A percentile compares a stretch with the other conserved stretches of the same genome.
These are phyloP conservation scores for Pocillopora damicornis DNA, from an alignment of 64 coral and sea anemone genomes.

Conservation along the genomic window DNA sequence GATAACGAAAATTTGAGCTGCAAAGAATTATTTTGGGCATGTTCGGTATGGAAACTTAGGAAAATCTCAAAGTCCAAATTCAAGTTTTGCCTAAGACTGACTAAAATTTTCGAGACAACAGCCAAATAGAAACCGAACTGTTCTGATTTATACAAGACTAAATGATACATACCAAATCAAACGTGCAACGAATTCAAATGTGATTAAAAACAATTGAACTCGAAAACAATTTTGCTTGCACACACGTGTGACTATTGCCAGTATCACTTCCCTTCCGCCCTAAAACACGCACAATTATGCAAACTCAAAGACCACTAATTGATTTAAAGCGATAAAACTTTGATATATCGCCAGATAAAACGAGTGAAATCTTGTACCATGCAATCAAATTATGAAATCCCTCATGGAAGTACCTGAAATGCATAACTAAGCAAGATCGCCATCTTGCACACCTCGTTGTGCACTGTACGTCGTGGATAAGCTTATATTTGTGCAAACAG, in stretches of 20 bases:
- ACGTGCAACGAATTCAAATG: not conserved
- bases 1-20: not conserved
- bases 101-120: not conserved
- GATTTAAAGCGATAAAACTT: conserved; percentile 10
- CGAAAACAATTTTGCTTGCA: not conserved
- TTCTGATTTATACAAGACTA: not conserved
- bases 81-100: not conserved
- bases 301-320: not conserved
- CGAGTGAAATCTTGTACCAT: not conserved
- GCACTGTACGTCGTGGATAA: not conserved
- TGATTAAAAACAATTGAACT: not conserved
- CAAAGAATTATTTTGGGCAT: not conserved
- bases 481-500: conserved; percentile 23
- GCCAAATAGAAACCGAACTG: not conserved
- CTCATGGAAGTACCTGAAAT: not conserved
- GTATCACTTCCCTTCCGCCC: not conserved
- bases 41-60: not conserved
- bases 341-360: not conserved
- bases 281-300: not conserved
- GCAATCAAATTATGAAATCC: not conserved
- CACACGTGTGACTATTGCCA: conserved; percentile 13
- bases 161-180: not conserved
- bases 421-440: not conserved
- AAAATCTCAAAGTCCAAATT: not conserved
- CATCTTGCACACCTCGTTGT: not conserved